These are phyloP conservation scores for Etheostoma nigrum DNA, from an alignment of 2,797 vertebrate species.

Conservation along the genomic window DNA sequence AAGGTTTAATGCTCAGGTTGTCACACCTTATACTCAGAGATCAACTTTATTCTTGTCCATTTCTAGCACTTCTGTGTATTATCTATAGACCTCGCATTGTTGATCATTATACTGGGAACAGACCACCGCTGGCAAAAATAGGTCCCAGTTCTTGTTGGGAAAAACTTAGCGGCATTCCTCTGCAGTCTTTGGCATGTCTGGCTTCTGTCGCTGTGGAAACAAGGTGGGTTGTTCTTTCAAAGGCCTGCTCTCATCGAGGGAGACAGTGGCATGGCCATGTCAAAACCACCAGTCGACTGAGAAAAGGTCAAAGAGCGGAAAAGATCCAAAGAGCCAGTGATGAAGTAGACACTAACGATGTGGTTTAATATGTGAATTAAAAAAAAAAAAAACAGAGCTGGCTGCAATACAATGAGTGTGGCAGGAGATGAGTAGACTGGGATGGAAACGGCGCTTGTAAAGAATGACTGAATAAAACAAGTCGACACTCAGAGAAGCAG, in stretches of 20 bases:
- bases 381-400: slow-evolving; percentile 18
- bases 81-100: not conserved
- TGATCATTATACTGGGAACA: slow-evolving; percentile 12
- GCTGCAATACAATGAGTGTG: slow-evolving; percentile 15
- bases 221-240: slow-evolving; percentile 69
- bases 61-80: not conserved
- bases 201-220: slow-evolving; percentile 52
- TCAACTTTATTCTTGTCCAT: not conserved
- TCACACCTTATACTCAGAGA: slow-evolving; percentile 10
- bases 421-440: slow-evolving; percentile 3
- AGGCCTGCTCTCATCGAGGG: slow-evolving; percentile 64
- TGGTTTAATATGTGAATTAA: slow-evolving; percentile 48
- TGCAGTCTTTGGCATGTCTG: slow-evolving; percentile 62
- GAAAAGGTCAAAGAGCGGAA: slow-evolving; percentile 79
- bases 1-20: not conserved
- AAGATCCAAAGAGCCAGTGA: slow-evolving; percentile 59
- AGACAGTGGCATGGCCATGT: slow-evolving; percentile 78
- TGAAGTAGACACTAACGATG: slow-evolving; percentile 51
- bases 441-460: not conserved
- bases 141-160: slow-evolving; percentile 25
- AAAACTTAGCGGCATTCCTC: slow-evolving; percentile 50
- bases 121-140: slow-evolving; percentile 20
- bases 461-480: slow-evolving; percentile 16
- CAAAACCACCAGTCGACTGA: slow-evolving; percentile 81
- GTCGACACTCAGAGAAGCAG: slow-evolving; percentile 11